These are phyloP conservation scores for Spatula clypeata DNA, from an alignment of 2,797 vertebrate genomes.

Conservation along the genomic window DNA sequence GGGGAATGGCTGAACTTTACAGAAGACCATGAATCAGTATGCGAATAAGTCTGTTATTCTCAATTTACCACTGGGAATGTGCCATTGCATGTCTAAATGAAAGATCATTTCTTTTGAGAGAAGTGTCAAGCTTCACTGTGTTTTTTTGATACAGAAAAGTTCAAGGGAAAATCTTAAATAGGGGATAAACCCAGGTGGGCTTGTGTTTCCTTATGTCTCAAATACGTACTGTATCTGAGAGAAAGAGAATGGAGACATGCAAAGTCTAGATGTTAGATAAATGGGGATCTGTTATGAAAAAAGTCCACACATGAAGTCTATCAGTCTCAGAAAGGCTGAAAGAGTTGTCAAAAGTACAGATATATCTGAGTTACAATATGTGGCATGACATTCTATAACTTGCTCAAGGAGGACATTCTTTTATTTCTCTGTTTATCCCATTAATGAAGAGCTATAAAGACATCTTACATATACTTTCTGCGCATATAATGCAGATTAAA, in stretches of 20 bases:
- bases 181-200: neutral
- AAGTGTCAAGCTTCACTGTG: conserved; percentile 17
- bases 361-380: neutral
- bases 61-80: conserved; percentile 30
- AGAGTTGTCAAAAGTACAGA: neutral
- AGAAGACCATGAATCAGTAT: conserved; percentile 30
- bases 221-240: neutral
- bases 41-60: conserved; percentile 34
- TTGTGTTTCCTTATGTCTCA: neutral
- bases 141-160: neutral
- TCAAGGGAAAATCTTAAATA: neutral
- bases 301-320: neutral
- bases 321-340: neutral
- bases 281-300: neutral
- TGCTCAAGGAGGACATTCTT: neutral
- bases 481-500: accelerated
- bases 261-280: neutral
- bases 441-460: neutral
- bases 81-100: conserved; percentile 17
- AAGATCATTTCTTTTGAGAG: conserved; percentile 54
- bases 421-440: neutral
- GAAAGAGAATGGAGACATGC: neutral
- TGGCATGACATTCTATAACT: neutral
- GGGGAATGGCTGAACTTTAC: conserved; percentile 72
- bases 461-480: neutral